These are phyloP conservation scores for Neomonachus schauinslandi DNA, from an alignment of 2,113 vertebrate species.

Conservation along the genomic window DNA sequence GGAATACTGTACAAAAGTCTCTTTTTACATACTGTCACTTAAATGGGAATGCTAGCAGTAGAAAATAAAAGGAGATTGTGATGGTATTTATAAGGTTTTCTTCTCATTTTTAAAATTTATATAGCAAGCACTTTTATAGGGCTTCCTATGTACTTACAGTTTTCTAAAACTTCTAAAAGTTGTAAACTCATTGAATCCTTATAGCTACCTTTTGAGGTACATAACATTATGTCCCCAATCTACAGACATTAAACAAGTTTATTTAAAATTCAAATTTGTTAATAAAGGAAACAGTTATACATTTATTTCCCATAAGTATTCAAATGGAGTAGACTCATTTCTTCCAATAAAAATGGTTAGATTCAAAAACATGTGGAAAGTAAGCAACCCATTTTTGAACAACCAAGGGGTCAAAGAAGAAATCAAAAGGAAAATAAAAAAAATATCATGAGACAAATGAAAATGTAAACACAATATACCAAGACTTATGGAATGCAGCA, in stretches of 20 bases:
- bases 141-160: background rate
- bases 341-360: background rate
- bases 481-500: background rate
- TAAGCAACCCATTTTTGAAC: background rate
- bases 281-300: background rate
- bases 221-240: background rate
- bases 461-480: background rate
- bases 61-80: slow-evolving; percentile 7
- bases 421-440: background rate
- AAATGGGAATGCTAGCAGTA: background rate
- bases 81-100: background rate
- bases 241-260: background rate
- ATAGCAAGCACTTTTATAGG: background rate
- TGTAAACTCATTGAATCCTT: background rate
- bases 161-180: slow-evolving; percentile 11
- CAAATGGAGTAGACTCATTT: background rate
- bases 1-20: background rate
- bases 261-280: slow-evolving; percentile 39
- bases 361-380: background rate
- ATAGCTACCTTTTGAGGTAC: background rate
- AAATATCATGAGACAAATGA: background rate
- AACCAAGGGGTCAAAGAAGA: background rate
- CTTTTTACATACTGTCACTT: background rate
- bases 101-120: background rate
- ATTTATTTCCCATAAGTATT: slow-evolving; percentile 1